phyloP scores from a whole-genome alignment of 2,888 invertebrate genomes.

The Gastrophysa polygoni region DNA sequence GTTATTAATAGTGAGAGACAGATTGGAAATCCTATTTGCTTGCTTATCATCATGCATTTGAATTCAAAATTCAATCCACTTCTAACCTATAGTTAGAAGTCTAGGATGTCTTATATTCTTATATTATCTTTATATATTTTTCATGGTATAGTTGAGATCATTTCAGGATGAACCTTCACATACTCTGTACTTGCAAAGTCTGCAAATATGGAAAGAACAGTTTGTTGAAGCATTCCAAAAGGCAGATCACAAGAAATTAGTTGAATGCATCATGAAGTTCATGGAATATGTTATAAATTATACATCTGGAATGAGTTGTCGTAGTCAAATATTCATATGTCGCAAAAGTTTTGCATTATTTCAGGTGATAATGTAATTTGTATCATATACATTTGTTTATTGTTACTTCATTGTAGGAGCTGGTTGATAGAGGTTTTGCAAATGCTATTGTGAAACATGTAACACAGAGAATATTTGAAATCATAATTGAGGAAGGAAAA shows the following conservation, averaged over 20 bases:
- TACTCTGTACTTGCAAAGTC: background rate
- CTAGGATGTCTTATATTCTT: no score
- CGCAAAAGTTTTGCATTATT: conserved; percentile 2
- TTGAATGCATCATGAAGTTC: background rate
- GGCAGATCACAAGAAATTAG: no score
- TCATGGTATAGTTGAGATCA: no score
- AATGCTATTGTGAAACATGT: conserved; percentile 17
- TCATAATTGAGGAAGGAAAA: conserved; percentile 22
- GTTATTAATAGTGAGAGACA: no score
- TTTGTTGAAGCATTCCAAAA: background rate
- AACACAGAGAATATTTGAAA: conserved; percentile 24
- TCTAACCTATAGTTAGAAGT: no score
- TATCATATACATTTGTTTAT: background rate
- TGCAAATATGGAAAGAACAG: background rate
- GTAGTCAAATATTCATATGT: conserved; percentile 2
- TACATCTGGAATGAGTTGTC: background rate
- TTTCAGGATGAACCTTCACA: background rate
- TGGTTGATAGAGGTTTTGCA: conserved; percentile 10
- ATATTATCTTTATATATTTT: no score
- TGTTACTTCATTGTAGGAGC: conserved; percentile 16
- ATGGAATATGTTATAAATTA: conserved; percentile 12
- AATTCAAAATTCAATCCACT: no score
- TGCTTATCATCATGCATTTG: no score
- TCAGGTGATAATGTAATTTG: background rate
- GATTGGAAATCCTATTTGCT: no score